These are phyloP conservation scores for Thymallus thymallus DNA, from an alignment of 2,113 vertebrate species.

Conservation along the genomic window DNA sequence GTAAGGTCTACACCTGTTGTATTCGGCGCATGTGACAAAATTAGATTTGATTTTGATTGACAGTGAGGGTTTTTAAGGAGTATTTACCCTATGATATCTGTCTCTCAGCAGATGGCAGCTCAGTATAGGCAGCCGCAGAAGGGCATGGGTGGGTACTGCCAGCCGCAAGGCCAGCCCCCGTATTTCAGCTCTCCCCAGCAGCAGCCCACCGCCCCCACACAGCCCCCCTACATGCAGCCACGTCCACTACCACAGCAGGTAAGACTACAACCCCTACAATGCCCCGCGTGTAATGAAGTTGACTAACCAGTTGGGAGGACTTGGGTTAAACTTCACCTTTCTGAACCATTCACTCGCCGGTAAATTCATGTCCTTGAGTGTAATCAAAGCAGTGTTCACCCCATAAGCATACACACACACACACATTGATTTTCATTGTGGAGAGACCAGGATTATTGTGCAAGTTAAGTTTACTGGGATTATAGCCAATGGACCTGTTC, in stretches of 20 bases:
- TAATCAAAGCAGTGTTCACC: not conserved
- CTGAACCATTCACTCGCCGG: too few relatives aligned
- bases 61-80: not conserved
- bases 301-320: not conserved
- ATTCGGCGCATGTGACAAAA: too few relatives aligned
- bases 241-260: constrained; percentile 89
- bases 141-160: constrained; percentile 84
- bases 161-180: constrained; percentile 82
- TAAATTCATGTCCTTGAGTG: too few relatives aligned
- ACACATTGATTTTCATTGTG: too few relatives aligned
- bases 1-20: too few relatives aligned
- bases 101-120: constrained; percentile 82
- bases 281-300: not conserved
- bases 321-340: not conserved
- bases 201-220: constrained; percentile 83
- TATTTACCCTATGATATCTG: not conserved
- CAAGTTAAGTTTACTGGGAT: not conserved
- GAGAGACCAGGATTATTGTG: not conserved
- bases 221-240: constrained; percentile 85
- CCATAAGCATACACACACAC: too few relatives aligned
- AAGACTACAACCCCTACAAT: constrained; percentile 45
- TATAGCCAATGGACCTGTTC: not conserved
- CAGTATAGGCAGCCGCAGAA: constrained; percentile 85
- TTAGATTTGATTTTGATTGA: too few relatives aligned
- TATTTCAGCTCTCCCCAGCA: constrained; percentile 89